Conservation (phyloP, 2,113 vertebrate species). For the Psilopogon haemacephalus region DNA sequence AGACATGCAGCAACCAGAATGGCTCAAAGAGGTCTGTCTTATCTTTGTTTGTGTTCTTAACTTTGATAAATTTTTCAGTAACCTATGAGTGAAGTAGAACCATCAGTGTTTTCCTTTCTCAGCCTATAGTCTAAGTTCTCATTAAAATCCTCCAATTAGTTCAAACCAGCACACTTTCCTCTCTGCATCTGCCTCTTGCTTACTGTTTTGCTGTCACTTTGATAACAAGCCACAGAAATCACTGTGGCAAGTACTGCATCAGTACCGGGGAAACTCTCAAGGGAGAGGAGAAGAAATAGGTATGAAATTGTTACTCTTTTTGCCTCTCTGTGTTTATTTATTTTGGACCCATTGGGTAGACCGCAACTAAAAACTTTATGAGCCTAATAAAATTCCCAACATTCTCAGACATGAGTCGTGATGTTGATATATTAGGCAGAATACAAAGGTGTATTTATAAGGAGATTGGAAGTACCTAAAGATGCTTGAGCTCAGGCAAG, state of each 20-base stretch:
- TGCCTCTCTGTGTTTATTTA: conserved; percentile 77
- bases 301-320: conserved; percentile 71
- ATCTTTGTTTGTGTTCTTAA: too few relatives aligned
- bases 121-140: too few relatives aligned
- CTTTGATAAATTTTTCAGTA: too few relatives aligned
- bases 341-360: conserved; percentile 74
- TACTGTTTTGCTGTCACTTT: not conserved
- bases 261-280: conserved; percentile 8
- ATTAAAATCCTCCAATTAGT: too few relatives aligned
- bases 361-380: conserved; percentile 80
- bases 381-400: conserved; percentile 83
- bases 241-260: conserved; percentile 43
- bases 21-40: too few relatives aligned
- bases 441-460: conserved; percentile 80
- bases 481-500: conserved; percentile 37
- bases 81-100: too few relatives aligned
- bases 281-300: conserved; percentile 28
- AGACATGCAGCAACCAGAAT: too few relatives aligned
- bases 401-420: conserved; percentile 80
- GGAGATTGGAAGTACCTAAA: conserved; percentile 55
- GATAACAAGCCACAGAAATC: conserved; percentile 43
- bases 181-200: not conserved
- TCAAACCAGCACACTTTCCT: too few relatives aligned
- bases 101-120: too few relatives aligned
- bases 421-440: conserved; percentile 73